These are phyloP conservation scores for Enteromius trimaculatus DNA, from an alignment of 2,797 vertebrate species.

Conservation along the genomic window DNA sequence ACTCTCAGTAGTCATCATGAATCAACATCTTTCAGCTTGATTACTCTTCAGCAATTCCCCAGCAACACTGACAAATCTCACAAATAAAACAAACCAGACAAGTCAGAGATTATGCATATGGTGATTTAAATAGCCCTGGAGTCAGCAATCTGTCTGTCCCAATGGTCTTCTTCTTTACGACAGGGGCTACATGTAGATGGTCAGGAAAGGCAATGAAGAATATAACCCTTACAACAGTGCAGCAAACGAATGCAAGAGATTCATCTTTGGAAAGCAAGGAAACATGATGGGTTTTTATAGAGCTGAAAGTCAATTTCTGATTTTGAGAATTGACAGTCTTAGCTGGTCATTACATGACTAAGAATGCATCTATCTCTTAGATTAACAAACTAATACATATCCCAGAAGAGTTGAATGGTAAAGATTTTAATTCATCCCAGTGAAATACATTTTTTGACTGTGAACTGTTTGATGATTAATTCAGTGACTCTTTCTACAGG, in stretches of 20 bases:
- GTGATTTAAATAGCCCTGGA: conserved; percentile 64
- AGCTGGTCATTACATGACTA: neutral
- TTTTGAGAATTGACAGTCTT: neutral
- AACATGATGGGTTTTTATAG: neutral
- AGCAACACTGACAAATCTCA: conserved; percentile 62
- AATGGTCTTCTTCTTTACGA: conserved; percentile 57
- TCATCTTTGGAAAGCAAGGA: neutral
- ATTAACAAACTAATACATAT: neutral
- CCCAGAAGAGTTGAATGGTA: neutral
- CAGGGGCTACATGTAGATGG: conserved; percentile 32
- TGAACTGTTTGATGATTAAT: neutral
- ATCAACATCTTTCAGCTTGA: conserved; percentile 31
- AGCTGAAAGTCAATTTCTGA: neutral
- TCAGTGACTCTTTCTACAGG: neutral
- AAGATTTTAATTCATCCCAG: neutral
- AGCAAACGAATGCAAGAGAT: neutral
- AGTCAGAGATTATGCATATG: conserved; percentile 65
- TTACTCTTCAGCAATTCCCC: conserved; percentile 40
- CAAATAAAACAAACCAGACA: conserved; percentile 67
- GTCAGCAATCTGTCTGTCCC: conserved; percentile 69
- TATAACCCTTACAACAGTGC: neutral
- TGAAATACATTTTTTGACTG: neutral
- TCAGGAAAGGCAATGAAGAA: neutral
- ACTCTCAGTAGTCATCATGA: conserved; percentile 1
- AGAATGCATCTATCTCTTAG: neutral